Evolutionary conservation across 2,797 vertebrate species (phyloP), one percentile per base, ranked within the genome.

Genomic region (Amphiprion clarkii): DNA sequence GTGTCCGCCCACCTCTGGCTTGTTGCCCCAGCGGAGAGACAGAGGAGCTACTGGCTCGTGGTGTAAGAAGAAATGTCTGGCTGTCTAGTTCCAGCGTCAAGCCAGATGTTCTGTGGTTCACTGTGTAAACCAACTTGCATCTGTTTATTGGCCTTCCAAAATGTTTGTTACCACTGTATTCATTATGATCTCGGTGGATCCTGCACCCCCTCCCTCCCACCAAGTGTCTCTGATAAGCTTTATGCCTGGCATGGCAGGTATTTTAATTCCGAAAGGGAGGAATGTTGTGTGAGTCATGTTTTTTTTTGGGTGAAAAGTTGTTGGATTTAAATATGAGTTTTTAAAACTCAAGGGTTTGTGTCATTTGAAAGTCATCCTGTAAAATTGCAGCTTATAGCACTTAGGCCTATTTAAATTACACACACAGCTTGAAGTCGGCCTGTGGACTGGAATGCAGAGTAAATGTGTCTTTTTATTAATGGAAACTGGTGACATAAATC

Each of bases 81-180:
- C 88, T 96, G 96, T 96, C 96, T 96, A 92, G 93, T 93, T 95
- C 88, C 94, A 96, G 95, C 95, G 86, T 96, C 92, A 88, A 95
- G 94, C 96, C 97, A 97, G 96, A 96, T 96, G 96, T 96, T 95
- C 94, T 95, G 95, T 93, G 95, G 95, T 93, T 94, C 91, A 77
- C 96, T 95, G 94, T 95, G 94, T 94, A 96, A 97, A 96, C 94
- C 94, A 89, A 94, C 89, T 87, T 90, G 92, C 92, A 93, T 95
- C 95, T 95, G 94, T 95, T 95, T 93, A 92, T 94, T 95, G 94
- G 93, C 88, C 92, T 93, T 93, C 94, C 90, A 94, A 94, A 94
- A 95, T 95, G 94, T 95, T 95, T 95, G 95, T 94, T 95, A 94
- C 94, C 90, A 76, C 90, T 93, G 89, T 89, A 90, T 92, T 94